Conservation (phyloP, 2,797 vertebrate genomes). For the Pantherophis vulpinus region DNA sequence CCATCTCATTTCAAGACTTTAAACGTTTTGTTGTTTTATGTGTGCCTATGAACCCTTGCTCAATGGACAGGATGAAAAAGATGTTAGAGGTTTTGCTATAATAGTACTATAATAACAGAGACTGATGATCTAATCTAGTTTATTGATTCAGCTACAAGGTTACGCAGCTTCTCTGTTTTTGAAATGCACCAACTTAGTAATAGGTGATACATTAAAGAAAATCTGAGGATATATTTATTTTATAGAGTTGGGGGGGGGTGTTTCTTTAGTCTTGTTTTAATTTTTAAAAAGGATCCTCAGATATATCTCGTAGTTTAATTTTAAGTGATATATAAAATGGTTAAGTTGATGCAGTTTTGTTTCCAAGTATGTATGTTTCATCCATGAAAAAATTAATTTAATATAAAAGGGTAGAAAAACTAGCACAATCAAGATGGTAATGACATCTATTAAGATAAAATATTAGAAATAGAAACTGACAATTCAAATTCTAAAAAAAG, state of each 20-base stretch:
- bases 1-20: slow-evolving; percentile 14
- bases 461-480: background rate
- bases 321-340: background rate
- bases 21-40: slow-evolving; percentile 40
- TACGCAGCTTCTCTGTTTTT: slow-evolving; percentile 41
- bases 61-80: slow-evolving; percentile 19
- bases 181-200: slow-evolving; percentile 31
- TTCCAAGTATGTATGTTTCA: background rate
- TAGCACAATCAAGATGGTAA: background rate
- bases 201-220: background rate
- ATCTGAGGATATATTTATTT: background rate
- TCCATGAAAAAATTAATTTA: background rate
- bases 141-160: slow-evolving; percentile 53
- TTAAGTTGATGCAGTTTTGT: background rate
- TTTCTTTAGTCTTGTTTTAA: background rate
- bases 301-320: background rate
- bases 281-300: background rate
- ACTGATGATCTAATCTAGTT: slow-evolving; percentile 53
- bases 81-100: slow-evolving; percentile 31
- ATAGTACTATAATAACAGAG: slow-evolving; percentile 34
- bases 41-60: slow-evolving; percentile 3
- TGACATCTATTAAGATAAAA: background rate
- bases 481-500: background rate
- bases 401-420: background rate
- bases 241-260: background rate